Conservation (phyloP, 2,797 vertebrate genomes). For the Intellagama lesueurii region DNA sequence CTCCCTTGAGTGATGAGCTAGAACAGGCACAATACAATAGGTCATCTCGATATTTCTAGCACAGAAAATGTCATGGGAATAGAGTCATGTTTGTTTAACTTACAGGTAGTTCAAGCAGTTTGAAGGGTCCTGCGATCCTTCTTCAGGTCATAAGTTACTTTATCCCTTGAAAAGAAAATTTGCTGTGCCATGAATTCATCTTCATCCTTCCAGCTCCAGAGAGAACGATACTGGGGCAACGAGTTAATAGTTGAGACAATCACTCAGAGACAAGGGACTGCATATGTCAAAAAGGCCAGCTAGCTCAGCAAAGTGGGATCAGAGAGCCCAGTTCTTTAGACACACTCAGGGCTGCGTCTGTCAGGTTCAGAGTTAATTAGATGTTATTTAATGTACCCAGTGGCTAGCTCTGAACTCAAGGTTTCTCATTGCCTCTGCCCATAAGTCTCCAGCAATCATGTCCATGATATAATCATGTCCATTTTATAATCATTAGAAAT, state of each 20-base stretch:
- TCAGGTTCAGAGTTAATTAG: constrained; percentile 28
- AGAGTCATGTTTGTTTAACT: neutral
- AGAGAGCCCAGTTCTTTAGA: neutral
- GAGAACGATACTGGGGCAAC: constrained; percentile 17
- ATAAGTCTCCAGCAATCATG: neutral
- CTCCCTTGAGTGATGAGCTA: neutral
- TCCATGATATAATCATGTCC: neutral
- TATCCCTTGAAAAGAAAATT: constrained; percentile 14
- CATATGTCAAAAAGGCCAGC: neutral
- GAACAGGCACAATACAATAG: accelerated
- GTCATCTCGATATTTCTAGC: neutral
- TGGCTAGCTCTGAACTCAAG: neutral
- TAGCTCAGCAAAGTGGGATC: neutral
- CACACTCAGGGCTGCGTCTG: neutral
- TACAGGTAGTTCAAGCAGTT: constrained; percentile 19
- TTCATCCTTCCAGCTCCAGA: neutral
- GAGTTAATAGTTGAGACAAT: constrained; percentile 34
- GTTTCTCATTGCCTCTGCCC: neutral
- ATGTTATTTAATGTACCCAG: constrained; percentile 28
- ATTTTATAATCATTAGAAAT: neutral
- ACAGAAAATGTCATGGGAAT: neutral
- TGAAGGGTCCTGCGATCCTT: constrained; percentile 14
- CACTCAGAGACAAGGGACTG: constrained; percentile 15
- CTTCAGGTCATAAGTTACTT: neutral
- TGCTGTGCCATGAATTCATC: constrained; percentile 27